A percentile compares a stretch with the other conserved stretches of the same genome.
Conservation (phyloP, 1,140 invertebrate genomes). For the Apolygus lucorum region DNA sequence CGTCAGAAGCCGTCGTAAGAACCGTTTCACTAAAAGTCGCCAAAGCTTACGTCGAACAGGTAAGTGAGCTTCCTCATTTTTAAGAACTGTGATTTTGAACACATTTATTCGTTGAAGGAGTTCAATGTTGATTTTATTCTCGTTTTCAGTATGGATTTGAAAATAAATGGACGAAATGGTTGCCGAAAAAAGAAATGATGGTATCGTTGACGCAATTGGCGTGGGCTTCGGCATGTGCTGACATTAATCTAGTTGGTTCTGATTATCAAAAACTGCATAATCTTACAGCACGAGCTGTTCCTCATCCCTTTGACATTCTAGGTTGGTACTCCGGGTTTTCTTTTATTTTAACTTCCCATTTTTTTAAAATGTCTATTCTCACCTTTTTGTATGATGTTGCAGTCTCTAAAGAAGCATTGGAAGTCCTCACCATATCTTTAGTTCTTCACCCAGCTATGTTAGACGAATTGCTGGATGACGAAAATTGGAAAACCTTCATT, state of each 20-base stretch:
- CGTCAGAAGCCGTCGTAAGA: constrained; percentile 48
- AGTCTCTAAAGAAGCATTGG: constrained; percentile 85
- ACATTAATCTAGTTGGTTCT: constrained; percentile 17
- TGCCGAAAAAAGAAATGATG: constrained; percentile 57
- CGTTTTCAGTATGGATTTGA: constrained; percentile 20
- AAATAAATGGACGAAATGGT: constrained; percentile 27
- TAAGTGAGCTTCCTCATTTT: constrained; percentile 30
- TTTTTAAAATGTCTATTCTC: too few relatives aligned
- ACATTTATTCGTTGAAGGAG: not conserved
- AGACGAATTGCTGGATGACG: constrained; percentile 58
- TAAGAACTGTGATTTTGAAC: not conserved
- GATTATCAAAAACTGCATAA: constrained; percentile 9
- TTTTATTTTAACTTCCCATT: too few relatives aligned
- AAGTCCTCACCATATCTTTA: constrained; percentile 81
- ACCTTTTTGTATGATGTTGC: constrained; percentile 38
- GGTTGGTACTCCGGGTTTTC: not conserved
- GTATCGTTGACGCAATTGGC: constrained; percentile 63
- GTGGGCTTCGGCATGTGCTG: constrained; percentile 51
- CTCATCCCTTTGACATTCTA: constrained; percentile 40
- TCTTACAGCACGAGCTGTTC: constrained; percentile 10
- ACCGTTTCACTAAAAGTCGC: constrained; percentile 67
- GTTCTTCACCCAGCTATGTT: constrained; percentile 74
- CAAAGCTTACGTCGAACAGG: constrained; percentile 56
- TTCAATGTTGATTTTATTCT: constrained; percentile 7
- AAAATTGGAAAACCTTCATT: constrained; percentile 76